These are phyloP conservation scores for Meta bourneti DNA, from an alignment of 2,888 invertebrate species.

Conservation along the genomic window DNA sequence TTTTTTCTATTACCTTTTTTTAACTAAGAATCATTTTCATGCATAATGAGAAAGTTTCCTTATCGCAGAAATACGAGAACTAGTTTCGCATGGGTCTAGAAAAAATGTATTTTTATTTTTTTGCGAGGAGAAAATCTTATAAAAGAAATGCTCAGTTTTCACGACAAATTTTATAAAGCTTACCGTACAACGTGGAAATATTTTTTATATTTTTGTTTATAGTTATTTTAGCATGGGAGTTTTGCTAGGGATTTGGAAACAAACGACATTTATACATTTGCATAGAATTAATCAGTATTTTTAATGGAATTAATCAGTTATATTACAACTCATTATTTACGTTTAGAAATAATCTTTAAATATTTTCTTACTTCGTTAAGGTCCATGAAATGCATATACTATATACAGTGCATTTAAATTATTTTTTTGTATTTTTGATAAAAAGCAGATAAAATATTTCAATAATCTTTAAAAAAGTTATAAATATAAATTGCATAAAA, in stretches of 20 bases:
- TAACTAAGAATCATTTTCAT: slow-evolving; percentile 13
- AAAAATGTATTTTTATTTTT: not conserved
- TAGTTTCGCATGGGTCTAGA: not conserved
- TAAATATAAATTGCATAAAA: no score
- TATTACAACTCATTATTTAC: not conserved
- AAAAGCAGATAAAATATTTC: no score
- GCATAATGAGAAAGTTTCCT: slow-evolving; percentile 31
- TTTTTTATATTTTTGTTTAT: not conserved
- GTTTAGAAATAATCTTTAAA: not conserved
- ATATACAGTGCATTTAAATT: no score
- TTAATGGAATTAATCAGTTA: not conserved
- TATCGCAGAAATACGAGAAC: slow-evolving; percentile 13
- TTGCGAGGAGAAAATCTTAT: not conserved
- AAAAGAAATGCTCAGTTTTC: not conserved
- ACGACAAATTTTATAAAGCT: not conserved
- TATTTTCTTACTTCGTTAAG: no score
- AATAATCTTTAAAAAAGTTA: no score
- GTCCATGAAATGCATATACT: no score
- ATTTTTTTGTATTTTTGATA: no score
- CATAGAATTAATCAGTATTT: not conserved
- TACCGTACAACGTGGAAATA: not conserved
- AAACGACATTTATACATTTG: not conserved
- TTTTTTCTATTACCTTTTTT: not conserved
- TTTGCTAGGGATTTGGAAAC: not conserved
- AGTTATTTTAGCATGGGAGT: not conserved